Evolutionary conservation across 2,113 vertebrate genomes (phyloP), one percentile per base, ranked within the genome.

Genomic region (Vombatus ursinus): DNA sequence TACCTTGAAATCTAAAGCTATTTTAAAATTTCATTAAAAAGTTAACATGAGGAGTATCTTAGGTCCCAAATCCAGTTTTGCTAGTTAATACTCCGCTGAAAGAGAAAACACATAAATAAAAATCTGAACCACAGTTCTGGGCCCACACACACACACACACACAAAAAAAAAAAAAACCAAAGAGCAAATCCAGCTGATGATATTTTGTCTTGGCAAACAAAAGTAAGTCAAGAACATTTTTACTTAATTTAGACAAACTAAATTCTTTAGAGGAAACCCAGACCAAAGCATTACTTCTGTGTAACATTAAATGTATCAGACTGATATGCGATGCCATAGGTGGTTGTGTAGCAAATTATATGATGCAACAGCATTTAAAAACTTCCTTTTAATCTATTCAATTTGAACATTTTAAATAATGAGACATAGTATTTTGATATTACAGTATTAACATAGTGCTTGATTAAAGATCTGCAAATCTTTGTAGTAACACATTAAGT

Each of bases 391-490:
- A 98, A 98, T 97, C 98, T 98, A 98, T 97, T 98, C 90, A 96
- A 98, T 96, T 91, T 96, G 98, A 98, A 98, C 97, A 97, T 98
- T 98, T 98, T 97, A 98, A 98, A 98, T 98, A 98, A 98, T 92
- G 96, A 90, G 26, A 98, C 95, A 96, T 97, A 98, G 92, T 98
- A 97, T 97, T 98, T 96, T 97, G 98, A 98, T 98, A 98, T 97
- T 98, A 98, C 98, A 98, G 98, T 97, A 98, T 98, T 98, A 98
- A 98, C 98, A 98, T 97, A 98, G 98, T 98, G 98, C 98, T 98
- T 97, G 97, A 98, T 98, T 98, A 98, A 98, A 98, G 97, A 97
- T 95, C 24, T 91, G 97, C 97, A 96, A 98, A 97, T 98, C 98
- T 98, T 98, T 97, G 94, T 96, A 98, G 97, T 97, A 97, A 99